Base-by-base conservation (phyloP, 2,888 invertebrate species). In the Gymnocheta viridis region DNA sequence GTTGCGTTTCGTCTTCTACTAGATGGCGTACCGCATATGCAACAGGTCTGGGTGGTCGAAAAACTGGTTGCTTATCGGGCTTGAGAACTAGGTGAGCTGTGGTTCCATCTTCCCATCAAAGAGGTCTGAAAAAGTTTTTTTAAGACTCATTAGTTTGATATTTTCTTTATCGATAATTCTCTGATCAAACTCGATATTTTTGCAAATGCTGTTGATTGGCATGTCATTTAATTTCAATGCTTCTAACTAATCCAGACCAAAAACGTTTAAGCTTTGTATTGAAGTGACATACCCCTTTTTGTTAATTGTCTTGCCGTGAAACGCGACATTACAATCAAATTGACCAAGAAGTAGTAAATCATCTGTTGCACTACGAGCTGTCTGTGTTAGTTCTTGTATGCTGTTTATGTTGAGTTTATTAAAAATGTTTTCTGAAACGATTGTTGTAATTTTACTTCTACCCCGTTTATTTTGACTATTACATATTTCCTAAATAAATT, bases 21-120 rank as follows among this genome's bases (percentile, higher is more conserved):
- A 85, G 80, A 58, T 83, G 69, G 54, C 76, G 87, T 47, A 84
- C 69, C 22, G 87, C 86, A 74, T 82, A 87, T 12, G 87, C 86
- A 22, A 87, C 85, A 19, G 85, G 85, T 44, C 87, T 80, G 49
- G 85, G 85, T 38, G 85, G 85, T 19, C 73, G 76, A 72, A 86
- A 87, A 54, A 86, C 78, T 49, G 85, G 84, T 35, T 80, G 77
- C 14, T 74, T 54, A 35, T 85, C 79, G 32, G 80, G 69, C 29
- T 86, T 86, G n/a, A 85, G 56, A 10, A 82, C 76, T 12, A 86
- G 70, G 19, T 85, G 38, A 17, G 82, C 86, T 67, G 79, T 74
- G 4, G 74, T 69, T 83, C 78, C 47, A 85, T 32, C 47, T 73
- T 78, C n/a, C 78, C 80, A 17, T 81, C 58, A 38, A 85, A 83